A percentile compares a stretch with the other conserved stretches of the same genome.
Evolutionary conservation across 2,888 invertebrate genomes (phyloP).

Genomic region (Mimumesa dahlbomi): DNA sequence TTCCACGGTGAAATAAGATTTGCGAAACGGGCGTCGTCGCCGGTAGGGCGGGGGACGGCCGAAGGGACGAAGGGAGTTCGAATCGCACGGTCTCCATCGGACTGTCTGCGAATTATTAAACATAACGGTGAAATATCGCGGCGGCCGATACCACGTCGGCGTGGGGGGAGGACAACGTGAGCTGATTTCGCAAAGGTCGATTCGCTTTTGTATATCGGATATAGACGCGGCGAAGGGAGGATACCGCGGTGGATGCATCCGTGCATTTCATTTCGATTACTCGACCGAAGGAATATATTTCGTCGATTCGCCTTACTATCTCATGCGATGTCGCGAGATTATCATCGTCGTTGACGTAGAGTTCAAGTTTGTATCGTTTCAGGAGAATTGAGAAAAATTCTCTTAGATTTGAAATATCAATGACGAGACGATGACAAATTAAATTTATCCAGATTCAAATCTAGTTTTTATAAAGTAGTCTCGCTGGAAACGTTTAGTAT

Average conservation of each 20-base stretch:
- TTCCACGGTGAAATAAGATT: conserved; percentile 19
- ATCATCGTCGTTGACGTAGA: too few relatives aligned
- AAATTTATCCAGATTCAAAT: too few relatives aligned
- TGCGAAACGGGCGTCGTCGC: background rate
- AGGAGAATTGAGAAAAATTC: too few relatives aligned
- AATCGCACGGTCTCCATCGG: conserved; percentile 18
- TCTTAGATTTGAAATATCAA: too few relatives aligned
- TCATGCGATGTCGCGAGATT: conserved; percentile 21
- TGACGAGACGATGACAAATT: too few relatives aligned
- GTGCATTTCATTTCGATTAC: conserved; percentile 32
- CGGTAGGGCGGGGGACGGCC: background rate
- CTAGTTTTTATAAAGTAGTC: too few relatives aligned
- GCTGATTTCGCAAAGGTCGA: conserved; percentile 47
- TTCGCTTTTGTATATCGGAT: conserved; percentile 21
- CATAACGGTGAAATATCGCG: conserved; percentile 68
- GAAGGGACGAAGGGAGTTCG: background rate
- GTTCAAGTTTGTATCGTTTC: too few relatives aligned
- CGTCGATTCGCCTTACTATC: conserved; percentile 33
- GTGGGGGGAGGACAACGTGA: conserved; percentile 53
- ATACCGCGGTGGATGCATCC: conserved; percentile 17
- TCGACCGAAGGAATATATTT: conserved; percentile 36
- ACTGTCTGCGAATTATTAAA: conserved; percentile 70
- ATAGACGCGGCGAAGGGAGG: conserved; percentile 2
- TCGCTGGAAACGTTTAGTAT: too few relatives aligned
- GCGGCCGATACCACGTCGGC: conserved; percentile 22